Evolutionary conservation across 2,797 vertebrate species (phyloP).

Genomic region (Ispidina lecontei): DNA sequence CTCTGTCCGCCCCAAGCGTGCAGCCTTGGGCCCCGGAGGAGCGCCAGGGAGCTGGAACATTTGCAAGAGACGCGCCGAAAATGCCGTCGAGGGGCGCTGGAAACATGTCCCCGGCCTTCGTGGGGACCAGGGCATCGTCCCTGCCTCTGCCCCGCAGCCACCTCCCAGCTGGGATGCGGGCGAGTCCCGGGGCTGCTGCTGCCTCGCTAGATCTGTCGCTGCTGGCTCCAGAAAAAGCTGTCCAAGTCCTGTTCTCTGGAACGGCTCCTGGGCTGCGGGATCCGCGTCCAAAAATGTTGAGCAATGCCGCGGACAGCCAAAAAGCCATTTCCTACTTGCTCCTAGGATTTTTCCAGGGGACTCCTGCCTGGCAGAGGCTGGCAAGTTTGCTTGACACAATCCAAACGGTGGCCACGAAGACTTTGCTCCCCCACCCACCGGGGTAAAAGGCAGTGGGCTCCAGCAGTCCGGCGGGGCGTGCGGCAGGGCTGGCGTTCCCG

Average conservation of each 20-base stretch:
- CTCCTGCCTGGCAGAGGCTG: slow-evolving; percentile 35
- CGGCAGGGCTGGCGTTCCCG: background rate
- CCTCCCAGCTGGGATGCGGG: background rate
- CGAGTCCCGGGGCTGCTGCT: background rate
- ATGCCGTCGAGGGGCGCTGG: background rate
- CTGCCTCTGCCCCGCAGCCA: background rate
- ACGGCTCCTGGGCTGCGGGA: slow-evolving; percentile 30
- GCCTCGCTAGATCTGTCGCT: background rate
- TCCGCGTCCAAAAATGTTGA: slow-evolving; percentile 69
- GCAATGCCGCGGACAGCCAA: background rate
- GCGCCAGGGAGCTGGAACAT: background rate
- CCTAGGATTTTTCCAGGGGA: slow-evolving; percentile 35
- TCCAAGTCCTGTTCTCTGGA: slow-evolving; percentile 60
- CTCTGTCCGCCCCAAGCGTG: background rate
- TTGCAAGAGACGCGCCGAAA: background rate
- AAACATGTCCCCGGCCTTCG: background rate
- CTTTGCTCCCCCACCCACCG: background rate
- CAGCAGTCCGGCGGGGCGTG: background rate
- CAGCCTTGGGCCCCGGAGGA: background rate
- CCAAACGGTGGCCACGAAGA: slow-evolving; percentile 4
- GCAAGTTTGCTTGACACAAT: slow-evolving; percentile 24
- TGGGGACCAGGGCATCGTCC: background rate
- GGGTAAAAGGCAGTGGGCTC: background rate
- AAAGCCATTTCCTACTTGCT: slow-evolving; percentile 41
- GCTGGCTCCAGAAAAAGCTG: slow-evolving; percentile 48